Conservation (phyloP, 2,113 vertebrate species). For the Meriones unguiculatus region DNA sequence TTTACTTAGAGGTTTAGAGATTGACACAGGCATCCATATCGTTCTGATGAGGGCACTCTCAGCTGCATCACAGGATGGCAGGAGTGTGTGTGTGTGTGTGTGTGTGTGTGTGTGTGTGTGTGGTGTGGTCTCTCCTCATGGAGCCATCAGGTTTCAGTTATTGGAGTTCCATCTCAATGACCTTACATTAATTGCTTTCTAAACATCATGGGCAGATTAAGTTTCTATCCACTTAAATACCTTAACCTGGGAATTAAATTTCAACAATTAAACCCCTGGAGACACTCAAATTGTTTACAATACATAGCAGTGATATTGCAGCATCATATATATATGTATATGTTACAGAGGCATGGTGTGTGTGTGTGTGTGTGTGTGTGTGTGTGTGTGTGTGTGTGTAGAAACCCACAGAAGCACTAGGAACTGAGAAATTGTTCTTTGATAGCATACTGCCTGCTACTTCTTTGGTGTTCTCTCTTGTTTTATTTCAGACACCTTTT, state of each 20-base stretch:
- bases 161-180: neutral
- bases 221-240: neutral
- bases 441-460: neutral
- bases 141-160: neutral
- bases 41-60: neutral
- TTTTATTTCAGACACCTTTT: constrained; percentile 44
- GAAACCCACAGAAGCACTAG: neutral
- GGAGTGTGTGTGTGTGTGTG: neutral
- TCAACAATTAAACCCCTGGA: neutral
- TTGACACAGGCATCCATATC: neutral
- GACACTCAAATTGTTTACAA: neutral
- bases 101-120: neutral
- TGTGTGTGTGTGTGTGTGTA: too few species aligned
- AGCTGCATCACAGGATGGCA: neutral
- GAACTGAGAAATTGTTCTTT: constrained; percentile 11
- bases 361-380: neutral
- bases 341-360: neutral
- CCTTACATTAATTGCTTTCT: neutral
- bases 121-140: neutral
- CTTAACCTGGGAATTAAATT: neutral
- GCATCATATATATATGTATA: neutral
- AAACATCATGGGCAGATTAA: neutral
- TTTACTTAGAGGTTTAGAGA: neutral
- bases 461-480: constrained; percentile 19
- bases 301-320: neutral